Percentiles rank a stretch among this genome's conserved stretches.
Evolutionary conservation across 2,797 vertebrate genomes (phyloP).

Genomic region (Streptopelia turtur): DNA sequence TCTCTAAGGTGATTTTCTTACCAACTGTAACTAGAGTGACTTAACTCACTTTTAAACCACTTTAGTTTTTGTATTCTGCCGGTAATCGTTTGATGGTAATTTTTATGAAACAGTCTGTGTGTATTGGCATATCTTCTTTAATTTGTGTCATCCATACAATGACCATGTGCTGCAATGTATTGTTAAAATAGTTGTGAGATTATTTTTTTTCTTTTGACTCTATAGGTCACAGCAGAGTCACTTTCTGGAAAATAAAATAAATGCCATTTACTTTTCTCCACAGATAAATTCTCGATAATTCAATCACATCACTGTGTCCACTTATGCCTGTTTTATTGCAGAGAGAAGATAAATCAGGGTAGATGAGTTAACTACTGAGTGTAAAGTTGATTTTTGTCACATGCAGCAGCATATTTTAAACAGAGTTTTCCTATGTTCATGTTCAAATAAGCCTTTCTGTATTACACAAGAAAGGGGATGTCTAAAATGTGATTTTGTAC

Average conservation of each 20-base stretch:
- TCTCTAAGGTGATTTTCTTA: slow-evolving; percentile 83
- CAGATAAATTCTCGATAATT: not conserved
- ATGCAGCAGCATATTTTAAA: not conserved
- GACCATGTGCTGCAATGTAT: rapidly evolving
- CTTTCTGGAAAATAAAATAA: not conserved
- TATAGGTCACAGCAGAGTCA: not conserved
- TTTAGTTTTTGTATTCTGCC: not conserved
- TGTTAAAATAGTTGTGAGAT: not conserved
- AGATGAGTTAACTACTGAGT: not conserved
- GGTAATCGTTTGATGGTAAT: not conserved
- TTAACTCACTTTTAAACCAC: not conserved
- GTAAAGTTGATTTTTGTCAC: not conserved
- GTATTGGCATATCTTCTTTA: not conserved
- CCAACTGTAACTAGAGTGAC: not conserved
- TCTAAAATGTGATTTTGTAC: not conserved
- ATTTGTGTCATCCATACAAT: not conserved
- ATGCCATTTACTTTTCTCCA: not conserved
- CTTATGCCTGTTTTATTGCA: not conserved
- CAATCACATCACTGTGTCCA: not conserved
- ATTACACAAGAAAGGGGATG: not conserved
- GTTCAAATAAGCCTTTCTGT: not conserved
- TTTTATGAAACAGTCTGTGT: not conserved
- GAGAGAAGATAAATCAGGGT: not conserved
- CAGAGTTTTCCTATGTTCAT: not conserved
- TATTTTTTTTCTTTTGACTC: not conserved